Percentiles rank a stretch among this genome's conserved stretches.
phyloP scores from a whole-genome alignment of 2,113 vertebrate genomes.

The Raja brachyura region DNA sequence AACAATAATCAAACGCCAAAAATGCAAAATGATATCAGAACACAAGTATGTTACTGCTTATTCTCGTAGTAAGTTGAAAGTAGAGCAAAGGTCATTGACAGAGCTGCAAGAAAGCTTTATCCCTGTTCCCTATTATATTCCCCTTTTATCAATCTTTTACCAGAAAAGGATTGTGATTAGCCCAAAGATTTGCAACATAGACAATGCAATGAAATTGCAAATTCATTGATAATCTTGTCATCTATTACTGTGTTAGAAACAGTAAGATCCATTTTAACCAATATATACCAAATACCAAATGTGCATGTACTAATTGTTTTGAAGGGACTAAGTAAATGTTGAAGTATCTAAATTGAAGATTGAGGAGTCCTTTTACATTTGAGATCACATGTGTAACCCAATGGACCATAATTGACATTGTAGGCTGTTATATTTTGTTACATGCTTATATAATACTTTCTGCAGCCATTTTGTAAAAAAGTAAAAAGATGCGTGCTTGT shows the following conservation, averaged over 20 bases:
- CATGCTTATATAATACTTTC: background rate
- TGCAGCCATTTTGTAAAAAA: background rate
- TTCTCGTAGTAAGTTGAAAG: background rate
- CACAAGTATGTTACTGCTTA: background rate
- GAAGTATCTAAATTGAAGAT: background rate
- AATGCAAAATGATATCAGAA: background rate
- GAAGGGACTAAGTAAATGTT: background rate
- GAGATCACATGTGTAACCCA: background rate
- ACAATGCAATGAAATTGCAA: background rate
- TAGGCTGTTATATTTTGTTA: background rate
- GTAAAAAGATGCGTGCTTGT: background rate
- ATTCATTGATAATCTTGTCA: background rate
- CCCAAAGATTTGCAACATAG: background rate
- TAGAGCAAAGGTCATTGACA: background rate
- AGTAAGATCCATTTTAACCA: background rate
- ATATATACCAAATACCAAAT: background rate
- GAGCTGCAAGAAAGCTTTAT: no score
- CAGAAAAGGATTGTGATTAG: no score
- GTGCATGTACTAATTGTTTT: background rate
- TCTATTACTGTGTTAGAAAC: no score
- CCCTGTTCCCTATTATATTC: background rate
- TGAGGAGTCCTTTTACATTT: background rate
- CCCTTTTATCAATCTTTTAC: background rate
- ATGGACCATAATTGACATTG: background rate
- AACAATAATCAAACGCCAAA: background rate